phyloP scores from a whole-genome alignment of 2,113 vertebrate genomes.

The Corynorhinus townsendii region DNA sequence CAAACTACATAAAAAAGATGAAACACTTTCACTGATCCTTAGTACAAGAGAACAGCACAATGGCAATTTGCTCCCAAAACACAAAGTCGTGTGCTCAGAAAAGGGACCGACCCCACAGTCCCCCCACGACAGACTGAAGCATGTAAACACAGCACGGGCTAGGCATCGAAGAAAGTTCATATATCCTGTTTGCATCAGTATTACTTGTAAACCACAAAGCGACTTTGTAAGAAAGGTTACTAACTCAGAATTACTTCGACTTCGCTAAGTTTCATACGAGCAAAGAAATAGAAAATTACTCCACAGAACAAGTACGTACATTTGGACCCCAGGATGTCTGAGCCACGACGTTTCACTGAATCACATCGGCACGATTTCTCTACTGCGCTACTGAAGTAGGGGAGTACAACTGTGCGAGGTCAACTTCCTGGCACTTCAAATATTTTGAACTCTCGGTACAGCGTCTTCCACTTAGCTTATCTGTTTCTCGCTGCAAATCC shows the following conservation, averaged over 20 bases:
- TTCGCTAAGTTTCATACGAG: constrained; percentile 48
- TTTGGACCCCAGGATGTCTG: constrained; percentile 60
- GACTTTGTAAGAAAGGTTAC: constrained; percentile 64
- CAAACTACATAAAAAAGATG: constrained; percentile 87
- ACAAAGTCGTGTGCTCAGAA: constrained; percentile 67
- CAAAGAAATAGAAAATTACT: constrained; percentile 44
- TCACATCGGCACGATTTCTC: constrained; percentile 45
- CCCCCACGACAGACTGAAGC: constrained; percentile 57
- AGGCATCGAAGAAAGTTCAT: constrained; percentile 62
- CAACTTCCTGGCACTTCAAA: background rate
- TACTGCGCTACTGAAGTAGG: background rate
- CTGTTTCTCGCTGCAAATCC: constrained; percentile 58
- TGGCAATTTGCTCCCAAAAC: constrained; percentile 69
- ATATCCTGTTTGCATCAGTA: constrained; percentile 28
- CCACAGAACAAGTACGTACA: constrained; percentile 62
- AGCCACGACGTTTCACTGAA: constrained; percentile 48
- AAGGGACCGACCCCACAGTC: constrained; percentile 52
- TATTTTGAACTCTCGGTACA: background rate
- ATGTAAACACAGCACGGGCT: constrained; percentile 71
- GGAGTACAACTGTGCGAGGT: background rate
- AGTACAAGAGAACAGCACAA: constrained; percentile 79
- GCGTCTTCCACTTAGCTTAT: background rate
- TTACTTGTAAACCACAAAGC: constrained; percentile 67
- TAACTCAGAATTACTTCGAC: constrained; percentile 38
- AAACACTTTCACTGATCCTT: constrained; percentile 84